These are phyloP conservation scores for Rhinoderma darwinii DNA, from an alignment of 2,113 vertebrate genomes.

Conservation along the genomic window DNA sequence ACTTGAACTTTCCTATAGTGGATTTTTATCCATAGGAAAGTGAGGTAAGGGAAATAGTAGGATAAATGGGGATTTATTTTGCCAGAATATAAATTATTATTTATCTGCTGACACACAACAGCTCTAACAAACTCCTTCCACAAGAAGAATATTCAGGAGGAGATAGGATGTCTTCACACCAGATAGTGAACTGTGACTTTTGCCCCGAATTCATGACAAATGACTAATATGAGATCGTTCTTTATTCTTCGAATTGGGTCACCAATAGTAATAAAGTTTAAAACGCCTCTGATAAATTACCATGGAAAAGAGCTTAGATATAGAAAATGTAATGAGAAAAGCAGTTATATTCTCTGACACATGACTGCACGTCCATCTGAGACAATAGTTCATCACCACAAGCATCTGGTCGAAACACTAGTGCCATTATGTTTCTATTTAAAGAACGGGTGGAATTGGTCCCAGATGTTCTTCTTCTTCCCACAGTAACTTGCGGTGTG, in stretches of 20 bases:
- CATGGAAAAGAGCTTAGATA: conserved; percentile 5
- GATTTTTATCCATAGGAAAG: not conserved
- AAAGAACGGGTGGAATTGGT: conserved; percentile 15
- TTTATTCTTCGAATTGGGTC: not conserved
- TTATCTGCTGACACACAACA: not conserved
- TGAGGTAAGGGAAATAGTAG: conserved; percentile 24
- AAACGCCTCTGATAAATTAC: not conserved
- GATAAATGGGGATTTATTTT: conserved; percentile 19
- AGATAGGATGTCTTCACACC: not conserved
- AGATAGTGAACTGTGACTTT: conserved; percentile 7
- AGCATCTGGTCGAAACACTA: conserved; percentile 4
- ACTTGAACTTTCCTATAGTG: not conserved
- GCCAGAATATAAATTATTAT: conserved; percentile 43
- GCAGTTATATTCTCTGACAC: conserved; percentile 10
- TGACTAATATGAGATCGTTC: not conserved
- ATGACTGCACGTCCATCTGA: not conserved
- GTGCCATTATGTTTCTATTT: conserved; percentile 28
- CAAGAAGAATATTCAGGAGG: conserved; percentile 26
- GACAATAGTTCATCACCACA: conserved; percentile 7
- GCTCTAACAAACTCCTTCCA: conserved; percentile 14
- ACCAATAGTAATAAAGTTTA: not conserved
- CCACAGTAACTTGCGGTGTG: not conserved
- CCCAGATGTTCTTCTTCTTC: conserved; percentile 21
- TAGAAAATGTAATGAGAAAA: conserved; percentile 42
- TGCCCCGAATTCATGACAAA: not conserved